phyloP scores from a whole-genome alignment of 2,888 invertebrate species.

The Clunio marinus region DNA sequence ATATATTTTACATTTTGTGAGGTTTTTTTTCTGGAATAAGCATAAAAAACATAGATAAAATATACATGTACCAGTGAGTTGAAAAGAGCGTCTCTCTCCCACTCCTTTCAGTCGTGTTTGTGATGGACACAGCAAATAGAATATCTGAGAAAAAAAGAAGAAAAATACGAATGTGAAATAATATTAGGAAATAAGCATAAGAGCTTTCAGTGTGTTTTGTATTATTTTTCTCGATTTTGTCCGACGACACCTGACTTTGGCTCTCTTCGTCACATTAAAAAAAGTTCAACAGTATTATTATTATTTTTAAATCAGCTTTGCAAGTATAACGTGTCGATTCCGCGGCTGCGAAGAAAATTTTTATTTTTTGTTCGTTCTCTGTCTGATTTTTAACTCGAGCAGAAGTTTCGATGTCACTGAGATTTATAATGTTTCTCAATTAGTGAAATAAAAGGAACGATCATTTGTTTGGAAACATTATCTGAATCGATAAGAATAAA shows the following conservation, averaged over 20 bases:
- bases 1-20: background rate
- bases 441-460: background rate
- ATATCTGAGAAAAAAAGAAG: background rate
- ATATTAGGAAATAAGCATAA: conserved; percentile 39
- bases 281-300: conserved; percentile 39
- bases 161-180: conserved; percentile 39
- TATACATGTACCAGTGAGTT: conserved; percentile 10
- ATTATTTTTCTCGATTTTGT: conserved; percentile 39
- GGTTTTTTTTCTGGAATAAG: background rate
- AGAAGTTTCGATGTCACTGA: conserved; percentile 6
- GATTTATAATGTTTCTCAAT: background rate
- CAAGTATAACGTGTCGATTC: conserved; percentile 38
- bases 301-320: conserved; percentile 38
- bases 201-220: conserved; percentile 30
- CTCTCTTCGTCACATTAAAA: conserved; percentile 39
- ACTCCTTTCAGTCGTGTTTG: background rate
- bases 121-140: conserved; percentile 25
- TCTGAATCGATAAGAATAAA: background rate
- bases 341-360: conserved; percentile 38
- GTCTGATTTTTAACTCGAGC: background rate
- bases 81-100: conserved; percentile 36
- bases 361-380: conserved; percentile 6
- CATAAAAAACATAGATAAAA: conserved; percentile 29
- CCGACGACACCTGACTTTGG: conserved; percentile 39
- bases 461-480: background rate